Evolutionary conservation across 2,888 invertebrate species (phyloP), one percentile per base, ranked within the genome.

Genomic region (Apamea anceps): DNA sequence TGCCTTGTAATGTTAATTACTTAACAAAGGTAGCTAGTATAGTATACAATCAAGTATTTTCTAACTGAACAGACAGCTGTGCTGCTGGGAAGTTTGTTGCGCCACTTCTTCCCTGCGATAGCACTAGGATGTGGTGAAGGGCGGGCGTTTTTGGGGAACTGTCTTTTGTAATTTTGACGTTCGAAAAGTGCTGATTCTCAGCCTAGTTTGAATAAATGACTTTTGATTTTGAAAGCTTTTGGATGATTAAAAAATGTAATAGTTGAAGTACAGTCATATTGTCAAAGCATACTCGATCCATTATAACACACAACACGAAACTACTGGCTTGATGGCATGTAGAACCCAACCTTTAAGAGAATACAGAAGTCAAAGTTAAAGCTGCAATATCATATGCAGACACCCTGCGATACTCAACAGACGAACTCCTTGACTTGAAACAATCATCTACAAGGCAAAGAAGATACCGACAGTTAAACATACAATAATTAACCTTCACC

Each of bases 401-500:
- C 15, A 74, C 54, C 13, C 5, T 51, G 32, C 45, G 13, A 32
- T 8, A 48, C 25, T n/a, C 15, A 25, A 37, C 54, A 42, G 6
- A 21, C 12, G 2, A 32, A 51, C 18, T 25, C n/a, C 42, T 48
- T 18, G 0, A 1, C n/a, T 37, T 32, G 10, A 62, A 84, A 48
- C 37, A 84, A 57, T 13, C 5, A n/a, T 12, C 12, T 15, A 63
- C 32, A 54, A 79, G 32, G 32, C 32, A 68, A 80, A 63, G 48
- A 79, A 80, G 32, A 62, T 15, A 18, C 25, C 10, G 15, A n/a
- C 12, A 57, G 18, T 21, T 37, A 57, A 37, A 25, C 42, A 57
- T 45, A 54, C 32, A 62, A 65, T 28, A 66, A 72, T 63, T 54
- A 75, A 71, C 75, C 86, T 76, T 74, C 57, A 67, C 37, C n/a